These are phyloP conservation scores for Pristionchus arcanus DNA, from an alignment of 2,888 invertebrate species.

Conservation along the genomic window DNA sequence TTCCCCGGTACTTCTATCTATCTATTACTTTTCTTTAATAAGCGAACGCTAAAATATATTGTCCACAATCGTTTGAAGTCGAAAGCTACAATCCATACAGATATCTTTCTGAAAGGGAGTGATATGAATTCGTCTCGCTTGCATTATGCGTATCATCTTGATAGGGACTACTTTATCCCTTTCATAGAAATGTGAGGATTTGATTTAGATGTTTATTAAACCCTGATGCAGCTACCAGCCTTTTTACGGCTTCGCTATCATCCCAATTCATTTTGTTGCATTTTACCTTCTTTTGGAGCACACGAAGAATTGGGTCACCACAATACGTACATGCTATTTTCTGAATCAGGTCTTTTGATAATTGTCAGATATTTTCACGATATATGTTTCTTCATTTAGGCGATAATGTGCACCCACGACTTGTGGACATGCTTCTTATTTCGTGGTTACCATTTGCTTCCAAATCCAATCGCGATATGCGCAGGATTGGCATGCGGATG, in stretches of 20 bases:
- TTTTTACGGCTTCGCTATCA: background rate
- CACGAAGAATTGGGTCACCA: background rate
- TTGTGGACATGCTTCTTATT: slow-evolving; percentile 1
- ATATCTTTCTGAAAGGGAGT: too few species aligned
- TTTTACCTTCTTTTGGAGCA: background rate
- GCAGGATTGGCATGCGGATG: background rate
- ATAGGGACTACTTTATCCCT: background rate
- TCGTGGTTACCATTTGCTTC: background rate
- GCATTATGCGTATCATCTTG: background rate
- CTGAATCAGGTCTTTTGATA: background rate
- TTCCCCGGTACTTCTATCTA: background rate
- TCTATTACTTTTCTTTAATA: too few species aligned
- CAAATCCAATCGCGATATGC: background rate
- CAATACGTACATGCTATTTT: background rate
- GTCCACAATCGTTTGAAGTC: too few species aligned
- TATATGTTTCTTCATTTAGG: background rate
- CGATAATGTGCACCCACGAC: slow-evolving; percentile 2
- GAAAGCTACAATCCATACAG: too few species aligned
- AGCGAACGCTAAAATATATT: too few species aligned
- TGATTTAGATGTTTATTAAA: background rate
- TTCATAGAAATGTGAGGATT: background rate
- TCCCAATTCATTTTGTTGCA: background rate
- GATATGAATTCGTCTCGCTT: background rate
- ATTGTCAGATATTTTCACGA: background rate
- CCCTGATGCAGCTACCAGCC: background rate